phyloP scores from a whole-genome alignment of 2,888 invertebrate genomes.

The Caenorhabditis sp. region DNA sequence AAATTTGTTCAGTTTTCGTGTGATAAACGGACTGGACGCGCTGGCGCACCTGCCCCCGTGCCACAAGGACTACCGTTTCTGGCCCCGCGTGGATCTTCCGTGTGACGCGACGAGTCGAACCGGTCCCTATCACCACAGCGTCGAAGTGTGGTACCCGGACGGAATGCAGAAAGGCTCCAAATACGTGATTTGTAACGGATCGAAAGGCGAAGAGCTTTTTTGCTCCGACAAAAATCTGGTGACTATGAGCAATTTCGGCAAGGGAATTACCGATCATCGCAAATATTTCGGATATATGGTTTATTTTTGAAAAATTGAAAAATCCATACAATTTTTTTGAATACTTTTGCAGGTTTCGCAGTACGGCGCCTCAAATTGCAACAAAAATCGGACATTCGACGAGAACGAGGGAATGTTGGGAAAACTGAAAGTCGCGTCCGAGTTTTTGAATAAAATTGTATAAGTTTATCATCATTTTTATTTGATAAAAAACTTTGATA shows the following conservation, averaged over 20 bases:
- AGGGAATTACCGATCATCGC: slow-evolving; percentile 44
- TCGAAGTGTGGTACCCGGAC: slow-evolving; percentile 49
- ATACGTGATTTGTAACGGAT: slow-evolving; percentile 32
- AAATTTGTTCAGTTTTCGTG: slow-evolving; percentile 37
- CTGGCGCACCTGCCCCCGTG: slow-evolving; percentile 35
- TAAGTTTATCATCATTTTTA: too few relatives aligned
- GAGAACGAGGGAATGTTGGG: slow-evolving; percentile 48
- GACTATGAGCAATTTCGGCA: slow-evolving; percentile 30
- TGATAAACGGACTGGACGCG: slow-evolving; percentile 35
- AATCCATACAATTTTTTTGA: too few relatives aligned
- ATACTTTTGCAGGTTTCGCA: slow-evolving; percentile 32
- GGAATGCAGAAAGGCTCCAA: slow-evolving; percentile 36
- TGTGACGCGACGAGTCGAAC: slow-evolving; percentile 30
- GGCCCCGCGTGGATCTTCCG: slow-evolving; percentile 21
- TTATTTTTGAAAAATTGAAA: neutral
- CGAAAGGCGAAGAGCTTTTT: slow-evolving; percentile 34
- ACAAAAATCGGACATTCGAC: slow-evolving; percentile 32
- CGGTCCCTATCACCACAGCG: slow-evolving; percentile 45
- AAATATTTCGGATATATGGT: slow-evolving; percentile 54
- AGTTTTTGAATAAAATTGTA: slow-evolving; percentile 42
- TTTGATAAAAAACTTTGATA: too few relatives aligned
- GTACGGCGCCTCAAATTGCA: slow-evolving; percentile 38
- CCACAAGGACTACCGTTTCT: slow-evolving; percentile 39
- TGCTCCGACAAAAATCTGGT: slow-evolving; percentile 22
- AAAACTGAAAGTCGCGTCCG: slow-evolving; percentile 27